Conservation (phyloP, 1,140 invertebrate genomes). For the Sesamia nonagrioides region DNA sequence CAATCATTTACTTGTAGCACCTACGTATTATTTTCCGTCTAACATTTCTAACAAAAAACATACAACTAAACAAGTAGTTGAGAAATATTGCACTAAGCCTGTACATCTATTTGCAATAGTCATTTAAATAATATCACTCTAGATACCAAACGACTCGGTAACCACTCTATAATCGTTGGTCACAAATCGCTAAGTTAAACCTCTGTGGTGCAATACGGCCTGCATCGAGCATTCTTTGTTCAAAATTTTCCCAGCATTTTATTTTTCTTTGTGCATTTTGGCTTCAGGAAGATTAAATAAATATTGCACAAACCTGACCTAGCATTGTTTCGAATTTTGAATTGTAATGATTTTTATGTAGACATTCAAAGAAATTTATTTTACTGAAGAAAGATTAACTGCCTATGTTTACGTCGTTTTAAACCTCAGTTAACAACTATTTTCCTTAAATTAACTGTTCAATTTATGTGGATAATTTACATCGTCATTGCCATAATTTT, state of each 20-base stretch:
- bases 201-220: conserved; percentile 13
- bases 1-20: background rate
- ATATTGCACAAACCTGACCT: background rate
- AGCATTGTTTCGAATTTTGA: conserved; percentile 27
- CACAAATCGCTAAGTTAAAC: conserved; percentile 36
- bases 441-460: background rate
- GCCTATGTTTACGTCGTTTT: no score
- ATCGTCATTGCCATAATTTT: background rate
- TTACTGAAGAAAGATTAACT: no score
- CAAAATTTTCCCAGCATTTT: conserved; percentile 30
- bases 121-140: conserved; percentile 48
- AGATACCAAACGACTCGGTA: conserved; percentile 13
- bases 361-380: background rate
- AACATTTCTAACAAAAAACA: conserved; percentile 18
- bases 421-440: background rate
- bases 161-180: conserved; percentile 42
- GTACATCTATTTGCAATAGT: conserved; percentile 44
- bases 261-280: conserved; percentile 27
- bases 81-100: conserved; percentile 30
- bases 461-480: background rate
- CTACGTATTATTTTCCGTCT: conserved; percentile 21
- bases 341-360: background rate
- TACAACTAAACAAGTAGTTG: conserved; percentile 5
- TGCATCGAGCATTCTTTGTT: conserved; percentile 26
- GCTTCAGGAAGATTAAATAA: background rate